Evolutionary conservation across 2,113 vertebrate species (phyloP), one percentile per base, ranked within the genome.

Genomic region (Phoxinus phoxinus): DNA sequence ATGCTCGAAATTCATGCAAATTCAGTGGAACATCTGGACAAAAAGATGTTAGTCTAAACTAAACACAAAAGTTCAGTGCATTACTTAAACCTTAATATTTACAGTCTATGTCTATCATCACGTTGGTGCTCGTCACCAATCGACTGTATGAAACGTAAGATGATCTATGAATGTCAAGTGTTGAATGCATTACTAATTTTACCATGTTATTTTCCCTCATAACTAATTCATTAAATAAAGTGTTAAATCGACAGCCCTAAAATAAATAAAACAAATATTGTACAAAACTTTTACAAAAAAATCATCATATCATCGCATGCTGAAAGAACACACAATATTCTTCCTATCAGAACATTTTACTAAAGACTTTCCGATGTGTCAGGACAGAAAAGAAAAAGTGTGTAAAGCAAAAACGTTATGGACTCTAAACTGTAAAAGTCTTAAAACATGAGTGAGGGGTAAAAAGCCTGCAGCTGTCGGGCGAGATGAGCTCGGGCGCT

Each of bases 401-500:
- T 23, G 32, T n/a, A 35, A 59, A 44, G 32, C 8, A 6, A 21
- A 35, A 71, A 58, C 12, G 41, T 35, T 61, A 84, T 25, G 8
- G 51, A 37, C 35, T 32, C 44, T 13, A 23, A 44, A 67, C 35
- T 35, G 4, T 6, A 51, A 78, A 78, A 51, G 9, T 71, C 67
- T 71, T 11, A 44, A 32, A 58, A 69, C 46, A n/a, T 58, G 30
- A 63, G 21, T 59, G 30, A 86, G 63, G 21, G 27, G 21, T 30
- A n/a, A 51, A 32, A 86, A 41, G 48, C 44, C 46, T 82, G 67
- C 58, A 63, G 67, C 73, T 75, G 84, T 77, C 86, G 41, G 25
- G 19, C 30, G 61, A 80, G 86, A 90, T 75, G 63, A 85, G 87
- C 67, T 23, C 4, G 9, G 21, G 83, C n/a, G 58, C 53, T 81